phyloP scores from a whole-genome alignment of 2,797 vertebrate genomes.

The Tenualosa thibaudeaui region DNA sequence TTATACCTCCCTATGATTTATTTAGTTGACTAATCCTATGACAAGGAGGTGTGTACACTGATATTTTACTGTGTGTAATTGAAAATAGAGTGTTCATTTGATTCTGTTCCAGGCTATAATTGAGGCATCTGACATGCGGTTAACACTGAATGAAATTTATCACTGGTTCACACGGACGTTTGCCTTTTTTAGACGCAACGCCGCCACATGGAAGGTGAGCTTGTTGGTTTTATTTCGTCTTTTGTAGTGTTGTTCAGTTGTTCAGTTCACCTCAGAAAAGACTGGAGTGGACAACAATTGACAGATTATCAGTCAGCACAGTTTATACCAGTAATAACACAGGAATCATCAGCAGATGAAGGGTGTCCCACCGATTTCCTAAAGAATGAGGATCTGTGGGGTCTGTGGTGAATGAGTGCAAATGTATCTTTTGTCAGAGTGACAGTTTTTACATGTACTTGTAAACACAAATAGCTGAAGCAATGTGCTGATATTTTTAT shows the following conservation, averaged over 20 bases:
- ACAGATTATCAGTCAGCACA: neutral
- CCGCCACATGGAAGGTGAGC: neutral
- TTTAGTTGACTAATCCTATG: too few relatives aligned
- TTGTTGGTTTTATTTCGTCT: neutral
- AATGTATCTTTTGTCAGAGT: too few relatives aligned
- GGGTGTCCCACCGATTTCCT: neutral
- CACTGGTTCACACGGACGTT: neutral
- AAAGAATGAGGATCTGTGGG: neutral
- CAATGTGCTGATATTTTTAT: neutral
- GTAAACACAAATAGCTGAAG: too few relatives aligned
- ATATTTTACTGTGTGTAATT: neutral
- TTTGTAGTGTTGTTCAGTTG: neutral
- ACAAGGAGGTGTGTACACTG: neutral
- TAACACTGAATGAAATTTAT: neutral
- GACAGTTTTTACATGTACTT: too few relatives aligned
- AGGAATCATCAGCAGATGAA: neutral
- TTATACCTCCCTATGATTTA: neutral
- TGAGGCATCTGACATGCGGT: neutral
- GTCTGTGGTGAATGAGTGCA: neutral
- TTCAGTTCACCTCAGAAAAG: neutral
- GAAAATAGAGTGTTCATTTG: too few relatives aligned
- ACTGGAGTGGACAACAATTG: neutral
- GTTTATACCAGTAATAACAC: neutral
- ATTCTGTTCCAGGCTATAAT: conserved; percentile 10
- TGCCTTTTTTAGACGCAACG: conserved; percentile 16